Base-by-base conservation (phyloP, 2,797 vertebrate species). In the Cossypha caffra region DNA sequence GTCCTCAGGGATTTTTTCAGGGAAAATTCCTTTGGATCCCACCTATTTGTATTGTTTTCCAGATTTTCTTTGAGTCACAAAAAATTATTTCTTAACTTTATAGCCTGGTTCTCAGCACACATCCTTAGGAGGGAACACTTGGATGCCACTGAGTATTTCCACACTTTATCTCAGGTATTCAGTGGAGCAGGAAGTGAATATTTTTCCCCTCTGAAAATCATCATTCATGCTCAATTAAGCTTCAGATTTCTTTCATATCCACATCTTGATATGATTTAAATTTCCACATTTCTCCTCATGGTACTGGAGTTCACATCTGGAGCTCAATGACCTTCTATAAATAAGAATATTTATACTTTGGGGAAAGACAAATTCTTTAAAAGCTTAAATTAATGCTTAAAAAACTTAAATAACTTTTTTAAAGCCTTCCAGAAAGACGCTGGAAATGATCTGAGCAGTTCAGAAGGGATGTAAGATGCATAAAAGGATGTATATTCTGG, bases 181-280 rank as follows among this genome's bases (percentile, higher is more conserved):
- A 62, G 29, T 52, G 42, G 13, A 68, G 29, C 10, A 85, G n/a
- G 20, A 87, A 45, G 17, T 28, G 18, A 84, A 61, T 5, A 2
- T 19, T 63, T 81, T 71, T 59, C 9, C 14, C 23, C 0, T 16
- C 51, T 63, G 31, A 35, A 18, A 40, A 43, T 11, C 64, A 67
- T 11, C 4, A 13, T 2, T 51, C 4, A 2, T 26, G 13, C 45
- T 79, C 13, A 54, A 0, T 55, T 58, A 40, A 47, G 3, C 7
- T 64, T 31, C 38, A 78, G 26, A 17, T 40, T 71, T 57, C 11
- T 61, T 71, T 72, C 51, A 43, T 14, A 31, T 9, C 12, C 16
- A 37, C 13, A 23, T 71, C 8, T 86, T 59, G 17, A 33, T 29
- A 17, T 9, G 7, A 69, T 79, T 73, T 69, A 8, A 58, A 80